Base-by-base conservation (phyloP, 2,113 vertebrate genomes). In the Entomyzon cyanotis region DNA sequence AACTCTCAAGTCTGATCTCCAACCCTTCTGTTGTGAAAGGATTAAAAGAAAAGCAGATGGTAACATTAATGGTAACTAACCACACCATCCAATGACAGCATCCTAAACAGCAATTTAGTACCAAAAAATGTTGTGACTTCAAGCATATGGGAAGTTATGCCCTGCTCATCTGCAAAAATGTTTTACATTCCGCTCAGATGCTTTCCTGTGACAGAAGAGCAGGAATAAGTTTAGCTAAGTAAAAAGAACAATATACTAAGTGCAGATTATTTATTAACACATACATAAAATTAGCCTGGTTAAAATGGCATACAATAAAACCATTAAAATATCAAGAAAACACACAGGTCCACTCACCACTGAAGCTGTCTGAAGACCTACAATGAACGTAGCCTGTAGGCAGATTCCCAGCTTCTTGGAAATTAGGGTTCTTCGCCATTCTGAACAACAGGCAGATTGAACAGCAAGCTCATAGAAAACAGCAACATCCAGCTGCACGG, bases 381-480 rank as follows among this genome's bases (percentile, higher is more conserved):
- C 91, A 93, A 59, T 93, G 95, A 23, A 75, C 0, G 6, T 83
- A 95, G 84, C 94, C 67, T 5, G 78, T 31, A 64, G 96, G 67
- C 41, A 94, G 91, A 46, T 80, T 87, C n/a, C 91, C 78, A 4
- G 10, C 94, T 70, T 97, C 93, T 5, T 96, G 96, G 86, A 97
- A 97, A 79, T 93, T 96, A 87, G 96, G 96, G 58, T 96, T 97
- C 87, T 97, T 97, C 1, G 95, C 96, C 96, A 97, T 97, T 73
- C 46, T 95, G 89, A 95, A 59, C 64, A 91, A 46, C 31, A 35
- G 91, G 33, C 3, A 35, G 93, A 69, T 5, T 11, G 63, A 94
- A 95, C 24, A 85, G 65, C 81, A 89, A 74, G 67, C 63, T 89
- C 91, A 93, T 18, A 95, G 84, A 96, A 94, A 73, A 0, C 89